Conservation (phyloP, 2,797 vertebrate genomes). For the Melanotaenia boesemani region DNA sequence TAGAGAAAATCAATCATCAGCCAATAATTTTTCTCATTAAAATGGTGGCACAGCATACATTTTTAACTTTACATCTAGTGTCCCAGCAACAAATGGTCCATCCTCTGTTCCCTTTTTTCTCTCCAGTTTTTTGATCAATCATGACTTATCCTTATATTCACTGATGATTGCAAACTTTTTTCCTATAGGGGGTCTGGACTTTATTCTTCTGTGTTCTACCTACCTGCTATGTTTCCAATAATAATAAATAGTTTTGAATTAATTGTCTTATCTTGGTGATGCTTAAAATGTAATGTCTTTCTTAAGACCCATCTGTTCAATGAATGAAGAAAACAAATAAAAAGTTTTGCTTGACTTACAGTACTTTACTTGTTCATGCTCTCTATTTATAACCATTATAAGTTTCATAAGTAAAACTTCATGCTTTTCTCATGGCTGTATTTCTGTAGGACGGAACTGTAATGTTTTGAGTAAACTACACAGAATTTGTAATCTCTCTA, state of each 20-base stretch:
- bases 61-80: neutral
- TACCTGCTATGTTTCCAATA: neutral
- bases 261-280: neutral
- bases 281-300: neutral
- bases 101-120: neutral
- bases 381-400: neutral
- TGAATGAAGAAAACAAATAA: neutral
- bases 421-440: neutral
- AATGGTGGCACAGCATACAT: neutral
- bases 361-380: neutral
- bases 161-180: neutral
- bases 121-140: neutral
- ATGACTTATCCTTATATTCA: neutral
- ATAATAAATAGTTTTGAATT: neutral
- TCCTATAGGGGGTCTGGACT: neutral
- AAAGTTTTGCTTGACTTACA: too few species aligned
- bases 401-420: neutral
- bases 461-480: neutral
- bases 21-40: neutral
- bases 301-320: neutral
- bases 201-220: neutral
- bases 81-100: neutral
- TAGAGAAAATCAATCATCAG: neutral
- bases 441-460: neutral
- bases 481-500: neutral